Evolutionary conservation across 1,140 invertebrate genomes (phyloP).

Genomic region (Megalonaias nervosa): DNA sequence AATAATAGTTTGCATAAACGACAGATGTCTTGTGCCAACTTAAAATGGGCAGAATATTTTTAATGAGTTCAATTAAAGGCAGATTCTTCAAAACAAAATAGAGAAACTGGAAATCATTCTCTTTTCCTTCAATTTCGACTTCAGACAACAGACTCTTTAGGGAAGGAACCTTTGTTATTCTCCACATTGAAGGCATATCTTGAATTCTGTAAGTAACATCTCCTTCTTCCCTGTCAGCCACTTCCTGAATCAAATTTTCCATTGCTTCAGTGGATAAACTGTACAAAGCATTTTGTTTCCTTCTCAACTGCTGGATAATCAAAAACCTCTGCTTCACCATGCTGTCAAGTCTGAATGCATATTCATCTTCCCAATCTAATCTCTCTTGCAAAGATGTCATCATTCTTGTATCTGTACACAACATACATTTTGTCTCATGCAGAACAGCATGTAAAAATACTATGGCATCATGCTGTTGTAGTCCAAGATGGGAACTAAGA

Average conservation of each 20-base stretch:
- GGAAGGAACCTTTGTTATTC: background rate
- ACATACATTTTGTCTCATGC: background rate
- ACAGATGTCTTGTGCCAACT: slow-evolving; percentile 15
- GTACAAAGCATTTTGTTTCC: slow-evolving; percentile 3
- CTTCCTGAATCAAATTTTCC: slow-evolving; percentile 10
- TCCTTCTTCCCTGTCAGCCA: background rate
- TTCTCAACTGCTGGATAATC: background rate
- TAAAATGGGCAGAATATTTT: slow-evolving; percentile 10
- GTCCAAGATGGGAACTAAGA: background rate
- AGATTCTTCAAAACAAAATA: background rate
- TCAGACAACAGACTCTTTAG: slow-evolving; percentile 8
- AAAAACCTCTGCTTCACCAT: background rate
- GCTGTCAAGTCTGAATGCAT: background rate
- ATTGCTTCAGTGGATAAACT: background rate
- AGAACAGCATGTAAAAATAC: slow-evolving; percentile 17
- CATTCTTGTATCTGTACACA: background rate
- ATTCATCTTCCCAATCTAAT: slow-evolving; percentile 9
- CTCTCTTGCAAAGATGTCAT: too few relatives aligned
- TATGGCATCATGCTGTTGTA: slow-evolving; percentile 12
- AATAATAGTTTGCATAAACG: slow-evolving; percentile 4
- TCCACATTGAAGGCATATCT: slow-evolving; percentile 1
- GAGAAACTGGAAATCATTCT: slow-evolving; percentile 3
- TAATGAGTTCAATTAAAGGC: background rate
- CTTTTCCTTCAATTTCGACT: background rate
- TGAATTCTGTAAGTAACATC: background rate